Evolutionary conservation across 2,888 invertebrate genomes (phyloP), one percentile per base, ranked within the genome.

Genomic region (Noctua fimbriata): DNA sequence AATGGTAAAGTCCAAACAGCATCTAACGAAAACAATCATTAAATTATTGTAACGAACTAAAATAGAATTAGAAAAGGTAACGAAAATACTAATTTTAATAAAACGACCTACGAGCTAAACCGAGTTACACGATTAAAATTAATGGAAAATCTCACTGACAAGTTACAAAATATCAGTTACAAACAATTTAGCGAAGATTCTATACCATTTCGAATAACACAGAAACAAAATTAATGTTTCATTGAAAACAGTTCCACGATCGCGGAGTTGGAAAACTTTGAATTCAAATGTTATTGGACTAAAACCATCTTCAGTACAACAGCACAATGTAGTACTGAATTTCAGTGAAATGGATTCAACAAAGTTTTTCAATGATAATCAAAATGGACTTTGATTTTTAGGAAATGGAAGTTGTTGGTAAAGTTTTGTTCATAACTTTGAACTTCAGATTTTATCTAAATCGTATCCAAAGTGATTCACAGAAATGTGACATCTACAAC

Each of bases 241-340:
- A 87, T 79, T 83, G 72, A 88, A 83, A 88, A 82, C 78, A 73
- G 44, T 73, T 70, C 69, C 47, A 44, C 49, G 79, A 82, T 77
- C 77, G 69, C 44, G 73, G 88, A 86, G 83, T 84, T 81, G 60
- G 55, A 4, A 47, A 84, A 87, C 83, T 87, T 90, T 78, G 72
- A 36, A 87, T 84, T 87, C 82, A 85, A 87, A 89, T 88, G 84
- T 88, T 89, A 85, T 89, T 88, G 75, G 72, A 86, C 28, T 85
- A 67, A 85, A 88, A 89, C 87, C 88, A 87, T 90, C 81, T 89
- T 78, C 24, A 76, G 63, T 73, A 66, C 47, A 86, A 77, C 77
- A 73, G 44, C 41, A 55, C 32, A 71, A 67, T 47, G 65, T 72
- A 73, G 65, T 47, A 81, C 60, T 73, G 41, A 70, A 65, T 77